Conservation (phyloP, 2,797 vertebrate genomes). For the Eutrigla gurnardus region DNA sequence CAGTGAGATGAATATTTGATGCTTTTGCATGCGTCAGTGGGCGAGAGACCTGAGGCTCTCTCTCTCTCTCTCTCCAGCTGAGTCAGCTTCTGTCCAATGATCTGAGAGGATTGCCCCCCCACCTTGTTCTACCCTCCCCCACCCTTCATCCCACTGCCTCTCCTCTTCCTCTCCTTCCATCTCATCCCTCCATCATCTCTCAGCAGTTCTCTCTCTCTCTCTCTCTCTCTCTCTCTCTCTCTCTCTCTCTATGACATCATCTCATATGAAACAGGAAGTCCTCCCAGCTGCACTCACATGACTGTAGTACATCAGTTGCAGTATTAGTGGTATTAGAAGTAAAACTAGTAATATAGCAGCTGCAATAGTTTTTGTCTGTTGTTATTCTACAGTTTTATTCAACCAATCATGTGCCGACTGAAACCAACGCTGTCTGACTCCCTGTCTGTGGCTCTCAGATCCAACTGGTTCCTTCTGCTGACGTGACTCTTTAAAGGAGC, state of each 20-base stretch:
- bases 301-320: not conserved
- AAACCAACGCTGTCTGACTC: not conserved
- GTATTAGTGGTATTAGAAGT: not conserved
- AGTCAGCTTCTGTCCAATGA: conserved; percentile 48
- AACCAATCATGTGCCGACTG: not conserved
- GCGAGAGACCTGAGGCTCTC: conserved; percentile 41
- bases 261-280: conserved; percentile 20
- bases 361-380: not conserved
- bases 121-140: conserved; percentile 12
- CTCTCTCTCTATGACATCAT: conserved; percentile 5
- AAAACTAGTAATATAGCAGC: too few species aligned
- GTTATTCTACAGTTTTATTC: not conserved
- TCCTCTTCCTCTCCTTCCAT: conserved; percentile 12
- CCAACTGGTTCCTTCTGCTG: not conserved
- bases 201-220: not conserved
- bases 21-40: conserved; percentile 67
- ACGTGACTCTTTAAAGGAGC: not conserved
- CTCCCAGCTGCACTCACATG: not conserved
- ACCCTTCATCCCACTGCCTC: not conserved
- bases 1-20: conserved; percentile 78
- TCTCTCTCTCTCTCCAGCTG: conserved; percentile 25
- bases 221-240: not conserved
- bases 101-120: conserved; percentile 13
- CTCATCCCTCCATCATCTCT: conserved; percentile 17
- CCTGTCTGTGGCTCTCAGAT: not conserved